Evolutionary conservation across 1,140 invertebrate genomes (phyloP), one percentile per base, ranked within the genome.

Genomic region (Lasioglossum baleicum): DNA sequence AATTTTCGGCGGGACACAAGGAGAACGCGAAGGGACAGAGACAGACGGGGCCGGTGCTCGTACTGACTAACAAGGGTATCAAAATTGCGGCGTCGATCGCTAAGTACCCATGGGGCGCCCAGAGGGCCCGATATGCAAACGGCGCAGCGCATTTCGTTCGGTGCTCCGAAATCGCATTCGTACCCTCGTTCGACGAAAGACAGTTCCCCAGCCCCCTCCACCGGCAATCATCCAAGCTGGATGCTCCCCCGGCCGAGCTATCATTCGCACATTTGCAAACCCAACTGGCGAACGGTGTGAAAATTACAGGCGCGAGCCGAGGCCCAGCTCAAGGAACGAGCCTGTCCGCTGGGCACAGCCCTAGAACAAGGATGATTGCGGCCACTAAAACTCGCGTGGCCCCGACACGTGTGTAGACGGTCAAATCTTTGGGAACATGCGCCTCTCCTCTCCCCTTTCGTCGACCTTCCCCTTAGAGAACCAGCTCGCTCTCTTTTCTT

Each of bases 201-300:
- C 79, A 81, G 80, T 70, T 75, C 74, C 53, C 61, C 65, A 8
- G 35, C 6, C 42, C 44, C 44, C n/a, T 64, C 60, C 3, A 22
- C n/a, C 13, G 22, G 73, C 79, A 83, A 86, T 86, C 84, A 83
- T 83, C 76, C 48, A n/a, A 40, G 40, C n/a, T 26, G 31, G 48
- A 66, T 56, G 65, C 42, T 35, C 63, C 58, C 22, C 44, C 56
- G 61, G 44, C n/a, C 74, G 72, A 83, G 81, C 90, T 91, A 91
- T 91, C 88, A 90, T 91, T 89, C 88, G 87, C 89, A 90, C 88
- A 90, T 92, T 92, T 91, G 88, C 91, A 89, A 90, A 82, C 84
- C 85, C 86, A 87, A 91, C 83, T 90, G 86, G 79, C 83, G 87
- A 90, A 92, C 90, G 90, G 91, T 88, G 92, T 92, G 91, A 92